phyloP scores from a whole-genome alignment of 2,888 invertebrate species.

The Agonopterix arenella region DNA sequence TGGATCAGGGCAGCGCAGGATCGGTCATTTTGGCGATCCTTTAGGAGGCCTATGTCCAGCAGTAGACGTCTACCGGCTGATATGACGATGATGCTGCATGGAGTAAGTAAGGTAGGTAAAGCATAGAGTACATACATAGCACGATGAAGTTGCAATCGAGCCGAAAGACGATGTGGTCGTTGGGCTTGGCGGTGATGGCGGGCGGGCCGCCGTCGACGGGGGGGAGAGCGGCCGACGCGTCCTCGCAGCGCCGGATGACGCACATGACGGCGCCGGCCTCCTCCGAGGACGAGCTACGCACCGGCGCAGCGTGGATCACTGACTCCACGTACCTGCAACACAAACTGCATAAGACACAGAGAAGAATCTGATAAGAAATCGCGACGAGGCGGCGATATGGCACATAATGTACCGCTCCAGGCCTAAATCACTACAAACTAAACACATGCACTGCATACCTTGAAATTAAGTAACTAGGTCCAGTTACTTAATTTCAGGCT shows the following conservation, averaged over 20 bases:
- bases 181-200: slow-evolving; percentile 81
- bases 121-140: slow-evolving; percentile 69
- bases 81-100: no score
- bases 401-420: no score
- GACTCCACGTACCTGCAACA: slow-evolving; percentile 80
- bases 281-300: slow-evolving; percentile 76
- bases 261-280: slow-evolving; percentile 78
- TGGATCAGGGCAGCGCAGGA: no score
- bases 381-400: no score
- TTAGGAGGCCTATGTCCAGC: no score
- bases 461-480: no score
- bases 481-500: no score
- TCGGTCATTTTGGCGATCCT: no score
- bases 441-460: no score
- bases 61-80: no score
- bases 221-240: slow-evolving; percentile 76
- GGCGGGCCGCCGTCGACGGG: slow-evolving; percentile 70
- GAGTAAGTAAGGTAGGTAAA: background rate
- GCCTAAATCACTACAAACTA: no score
- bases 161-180: slow-evolving; percentile 94
- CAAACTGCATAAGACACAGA: background rate
- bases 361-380: no score
- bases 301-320: slow-evolving; percentile 80
- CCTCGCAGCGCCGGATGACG: slow-evolving; percentile 78
- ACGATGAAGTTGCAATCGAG: slow-evolving; percentile 92